Evolutionary conservation across 2,888 invertebrate species (phyloP), one percentile per base, ranked within the genome.

Genomic region (Rhamphomyia laevipes): DNA sequence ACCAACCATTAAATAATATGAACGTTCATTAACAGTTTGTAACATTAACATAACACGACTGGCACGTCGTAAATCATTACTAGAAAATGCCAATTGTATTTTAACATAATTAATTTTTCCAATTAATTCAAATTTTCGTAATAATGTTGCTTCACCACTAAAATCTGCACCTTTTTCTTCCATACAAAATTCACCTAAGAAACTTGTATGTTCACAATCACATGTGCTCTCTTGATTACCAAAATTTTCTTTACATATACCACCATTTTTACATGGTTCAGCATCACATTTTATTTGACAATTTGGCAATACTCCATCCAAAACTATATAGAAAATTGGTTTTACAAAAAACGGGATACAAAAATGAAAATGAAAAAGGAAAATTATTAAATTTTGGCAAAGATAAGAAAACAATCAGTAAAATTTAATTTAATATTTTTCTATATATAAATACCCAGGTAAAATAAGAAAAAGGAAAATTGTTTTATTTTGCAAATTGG

Each of bases 151-250:
- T 62, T 89, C 87, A 0, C 91, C 91, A 57, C 86, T 86, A 58
- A 92, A 92, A 61, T 87, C 87, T 0, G 90, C 91, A 1, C 89
- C 92, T 63, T 89, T 89, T 65, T 92, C 90, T 70, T 89, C 88
- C 56, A 84, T 82, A 62, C 92, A 92, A 59, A 82, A 81, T 58
- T 90, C 88, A 13, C 92, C 92, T 57, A 87, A 84, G 64, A 91
- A 93, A 50, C 91, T 92, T 1, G 92, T 92, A 53, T 86, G 78
- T 58, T 89, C 87, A 58, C 92, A 93, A 56, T 91, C 83, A 62
- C 94, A 94, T 11, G 84, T 83, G 56, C 88, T 87, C 55, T 86
- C 84, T 59, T 88, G 87, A 53, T 84, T 82, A 13, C 82, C 81
- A 66, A 94, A 94, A 64, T 91, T 86, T 67, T 93, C 92, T 4